Conservation (phyloP, 2,888 invertebrate genomes). For the Andrena praecox region DNA sequence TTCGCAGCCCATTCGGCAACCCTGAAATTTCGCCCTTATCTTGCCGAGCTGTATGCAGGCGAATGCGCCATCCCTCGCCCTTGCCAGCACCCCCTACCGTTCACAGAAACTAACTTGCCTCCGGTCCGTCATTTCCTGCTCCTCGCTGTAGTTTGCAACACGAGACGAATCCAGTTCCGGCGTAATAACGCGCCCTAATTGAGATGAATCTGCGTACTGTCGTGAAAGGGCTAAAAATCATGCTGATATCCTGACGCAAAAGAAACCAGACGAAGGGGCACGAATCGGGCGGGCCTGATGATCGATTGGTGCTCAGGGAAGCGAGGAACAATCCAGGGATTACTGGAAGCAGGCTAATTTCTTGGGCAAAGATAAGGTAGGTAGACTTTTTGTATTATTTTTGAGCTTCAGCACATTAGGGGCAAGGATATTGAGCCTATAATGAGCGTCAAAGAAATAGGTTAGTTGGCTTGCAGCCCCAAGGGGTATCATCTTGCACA, state of each 20-base stretch:
- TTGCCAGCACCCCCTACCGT: constrained; percentile 21
- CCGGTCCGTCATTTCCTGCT: constrained; percentile 69
- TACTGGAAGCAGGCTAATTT: too few relatives aligned
- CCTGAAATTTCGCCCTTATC: constrained; percentile 69
- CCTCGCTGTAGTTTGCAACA: constrained; percentile 59
- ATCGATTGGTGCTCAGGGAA: too few relatives aligned
- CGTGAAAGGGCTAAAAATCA: background rate
- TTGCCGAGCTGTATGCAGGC: constrained; percentile 51
- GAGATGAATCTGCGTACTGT: constrained; percentile 70
- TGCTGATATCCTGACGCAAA: background rate
- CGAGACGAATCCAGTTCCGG: constrained; percentile 63
- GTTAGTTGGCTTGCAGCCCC: too few relatives aligned
- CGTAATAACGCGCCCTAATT: constrained; percentile 74
- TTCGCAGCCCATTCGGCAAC: constrained; percentile 48
- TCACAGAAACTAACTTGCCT: constrained; percentile 72
- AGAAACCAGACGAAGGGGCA: too few relatives aligned
- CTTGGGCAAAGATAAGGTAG: too few relatives aligned
- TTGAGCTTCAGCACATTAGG: too few relatives aligned
- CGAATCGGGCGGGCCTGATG: too few relatives aligned
- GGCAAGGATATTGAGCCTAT: too few relatives aligned
- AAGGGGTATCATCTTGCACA: background rate
- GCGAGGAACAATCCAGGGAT: background rate
- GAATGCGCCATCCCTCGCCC: constrained; percentile 45
- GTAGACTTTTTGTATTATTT: too few relatives aligned
- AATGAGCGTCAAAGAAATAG: too few relatives aligned